Evolutionary conservation across 2,888 invertebrate species (phyloP).

Genomic region (Tetramorium bicarinatum): DNA sequence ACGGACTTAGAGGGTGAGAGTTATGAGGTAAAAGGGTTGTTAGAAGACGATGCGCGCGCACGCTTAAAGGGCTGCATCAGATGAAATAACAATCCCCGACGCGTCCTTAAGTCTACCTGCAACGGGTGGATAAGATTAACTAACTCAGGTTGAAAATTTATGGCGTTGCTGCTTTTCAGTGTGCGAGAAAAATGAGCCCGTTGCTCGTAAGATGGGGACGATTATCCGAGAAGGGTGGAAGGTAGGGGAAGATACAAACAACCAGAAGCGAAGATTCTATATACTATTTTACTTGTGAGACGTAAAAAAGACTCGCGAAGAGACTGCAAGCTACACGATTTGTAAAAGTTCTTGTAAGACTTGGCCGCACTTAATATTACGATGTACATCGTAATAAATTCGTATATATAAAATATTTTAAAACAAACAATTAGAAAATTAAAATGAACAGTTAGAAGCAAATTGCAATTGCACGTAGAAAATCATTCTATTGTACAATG

Average conservation of each 20-base stretch:
- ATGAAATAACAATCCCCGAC: conserved; percentile 53
- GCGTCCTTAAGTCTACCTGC: conserved; percentile 41
- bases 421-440: background rate
- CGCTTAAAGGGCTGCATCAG: conserved; percentile 4
- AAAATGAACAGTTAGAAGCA: too few species aligned
- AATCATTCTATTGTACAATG: background rate
- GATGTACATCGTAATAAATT: background rate
- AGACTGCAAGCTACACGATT: background rate
- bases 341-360: conserved; percentile 6
- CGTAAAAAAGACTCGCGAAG: background rate
- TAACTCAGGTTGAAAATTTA: conserved; percentile 35
- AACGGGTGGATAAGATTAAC: conserved; percentile 45
- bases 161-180: conserved; percentile 23
- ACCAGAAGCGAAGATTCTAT: background rate
- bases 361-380: background rate
- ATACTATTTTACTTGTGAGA: conserved; percentile 1
- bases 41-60: conserved; percentile 22
- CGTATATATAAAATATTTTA: background rate
- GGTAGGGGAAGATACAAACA: background rate
- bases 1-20: conserved; percentile 31
- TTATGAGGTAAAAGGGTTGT: conserved; percentile 48
- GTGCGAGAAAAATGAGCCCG: conserved; percentile 47
- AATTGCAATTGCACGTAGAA: background rate
- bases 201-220: conserved; percentile 4
- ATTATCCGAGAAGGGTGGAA: conserved; percentile 13